Evolutionary conservation across 1,140 invertebrate species (phyloP), one percentile per base, ranked within the genome.

Genomic region (Phymorhynchus buccinoides): DNA sequence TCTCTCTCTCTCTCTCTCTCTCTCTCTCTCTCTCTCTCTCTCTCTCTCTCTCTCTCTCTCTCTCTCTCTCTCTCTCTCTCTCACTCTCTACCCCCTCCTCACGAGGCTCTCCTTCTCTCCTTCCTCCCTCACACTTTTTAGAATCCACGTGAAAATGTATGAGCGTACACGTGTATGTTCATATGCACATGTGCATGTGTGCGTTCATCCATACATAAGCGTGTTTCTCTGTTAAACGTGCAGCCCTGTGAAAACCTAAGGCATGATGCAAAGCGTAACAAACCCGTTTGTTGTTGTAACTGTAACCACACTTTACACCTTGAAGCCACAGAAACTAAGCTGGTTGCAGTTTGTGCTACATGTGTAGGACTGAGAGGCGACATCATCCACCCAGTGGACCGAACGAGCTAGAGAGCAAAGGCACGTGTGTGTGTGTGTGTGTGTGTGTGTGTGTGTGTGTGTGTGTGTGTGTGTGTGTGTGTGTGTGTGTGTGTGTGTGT

Each of bases 121-220:
- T 81, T n/a, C 2, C 41, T 39, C 18, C 44, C 35, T 48, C 9
- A 16, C 44, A n/a, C 35, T 18, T 32, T 52, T 9, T 80, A 48
- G 48, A 80, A 42, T 80, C 30, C n/a, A 41, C 44, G 77, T 42
- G 77, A 39, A 42, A 39, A n/a, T 80, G 48, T 44, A 30, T 41
- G 41, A 30, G 39, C 39, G 77, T 80, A n/a, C 39, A 7, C 3
- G 77, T 30, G 77, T 44, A 41, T 9, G 16, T 41, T n/a, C n/a
- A n/a, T n/a, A n/a, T n/a, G 41, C 39, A 80, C 39, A 42, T 7
- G 41, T 22, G 4, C 77, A 9, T 41, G 48, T 42, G 41, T 80
- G 77, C 39, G 27, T 41, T n/a, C 41, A 12, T 80, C 77, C 41
- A n/a, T 44, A 30, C 39, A 42, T 80, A 30, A 30, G 48, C 44